A percentile compares a stretch with the other conserved stretches of the same genome.
These are phyloP conservation scores for Sternarchorhynchus goeldii DNA, from an alignment of 2,797 vertebrate species.

Conservation along the genomic window DNA sequence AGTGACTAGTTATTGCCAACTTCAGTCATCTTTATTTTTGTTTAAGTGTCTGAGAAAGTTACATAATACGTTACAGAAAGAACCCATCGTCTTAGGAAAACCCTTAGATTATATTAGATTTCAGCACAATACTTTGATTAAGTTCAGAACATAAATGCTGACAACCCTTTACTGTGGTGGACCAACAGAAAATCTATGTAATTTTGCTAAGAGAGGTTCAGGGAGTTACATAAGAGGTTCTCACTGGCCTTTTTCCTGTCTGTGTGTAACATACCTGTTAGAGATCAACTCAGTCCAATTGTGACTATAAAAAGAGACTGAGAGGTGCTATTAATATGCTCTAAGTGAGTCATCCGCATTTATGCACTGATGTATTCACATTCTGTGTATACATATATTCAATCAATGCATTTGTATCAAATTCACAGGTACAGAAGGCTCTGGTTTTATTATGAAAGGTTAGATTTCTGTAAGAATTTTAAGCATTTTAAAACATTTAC, in stretches of 20 bases:
- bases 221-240: background rate
- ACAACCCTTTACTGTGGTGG: background rate
- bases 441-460: background rate
- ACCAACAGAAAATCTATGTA: conserved; percentile 13
- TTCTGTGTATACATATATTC: background rate
- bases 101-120: background rate
- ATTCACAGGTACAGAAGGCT: background rate
- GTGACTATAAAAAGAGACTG: conserved; percentile 42
- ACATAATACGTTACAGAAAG: conserved; percentile 28
- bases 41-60: conserved; percentile 38
- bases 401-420: background rate
- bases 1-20: conserved; percentile 21
- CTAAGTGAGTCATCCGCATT: conserved; percentile 23
- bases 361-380: conserved; percentile 1
- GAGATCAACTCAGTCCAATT: conserved; percentile 50
- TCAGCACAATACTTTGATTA: background rate
- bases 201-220: background rate
- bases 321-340: conserved; percentile 24
- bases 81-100: conserved; percentile 9
- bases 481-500: background rate
- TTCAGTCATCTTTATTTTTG: background rate
- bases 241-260: conserved; percentile 3
- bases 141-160: background rate
- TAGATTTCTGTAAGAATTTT: too few relatives aligned
- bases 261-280: conserved; percentile 25